Evolutionary conservation across 2,797 vertebrate genomes (phyloP).

Genomic region (Semaprochilodus insignis): DNA sequence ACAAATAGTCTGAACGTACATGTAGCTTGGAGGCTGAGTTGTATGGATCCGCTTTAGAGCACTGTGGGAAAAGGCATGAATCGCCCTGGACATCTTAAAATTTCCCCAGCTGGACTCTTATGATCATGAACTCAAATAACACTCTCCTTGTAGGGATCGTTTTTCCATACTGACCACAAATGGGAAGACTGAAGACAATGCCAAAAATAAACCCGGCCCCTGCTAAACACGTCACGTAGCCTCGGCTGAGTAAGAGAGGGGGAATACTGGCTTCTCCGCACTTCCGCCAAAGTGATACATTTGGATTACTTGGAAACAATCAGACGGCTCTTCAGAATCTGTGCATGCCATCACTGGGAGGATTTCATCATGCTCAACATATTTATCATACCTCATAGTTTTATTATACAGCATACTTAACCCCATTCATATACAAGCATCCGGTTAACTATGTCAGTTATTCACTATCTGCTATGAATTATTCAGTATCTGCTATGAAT

Average conservation of each 20-base stretch:
- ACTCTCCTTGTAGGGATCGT: conserved; percentile 5
- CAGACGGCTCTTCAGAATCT: not conserved
- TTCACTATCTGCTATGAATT: no score
- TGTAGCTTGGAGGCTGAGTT: no score
- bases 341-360: not conserved
- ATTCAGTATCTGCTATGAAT: no score
- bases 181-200: not conserved
- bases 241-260: conserved; percentile 13
- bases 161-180: conserved; percentile 14
- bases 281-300: not conserved
- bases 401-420: no score
- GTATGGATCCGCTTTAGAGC: not conserved
- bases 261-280: conserved; percentile 19
- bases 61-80: not conserved
- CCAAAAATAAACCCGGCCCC: conserved; percentile 25
- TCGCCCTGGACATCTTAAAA: not conserved
- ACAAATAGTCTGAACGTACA: not conserved
- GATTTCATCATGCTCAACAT: no score
- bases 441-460: no score
- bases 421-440: no score
- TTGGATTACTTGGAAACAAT: not conserved
- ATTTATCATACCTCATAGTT: no score
- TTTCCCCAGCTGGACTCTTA: not conserved
- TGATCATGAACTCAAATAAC: conserved; percentile 4
- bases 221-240: not conserved